Evolutionary conservation across 2,113 vertebrate species (phyloP).

Genomic region (Lota lota): DNA sequence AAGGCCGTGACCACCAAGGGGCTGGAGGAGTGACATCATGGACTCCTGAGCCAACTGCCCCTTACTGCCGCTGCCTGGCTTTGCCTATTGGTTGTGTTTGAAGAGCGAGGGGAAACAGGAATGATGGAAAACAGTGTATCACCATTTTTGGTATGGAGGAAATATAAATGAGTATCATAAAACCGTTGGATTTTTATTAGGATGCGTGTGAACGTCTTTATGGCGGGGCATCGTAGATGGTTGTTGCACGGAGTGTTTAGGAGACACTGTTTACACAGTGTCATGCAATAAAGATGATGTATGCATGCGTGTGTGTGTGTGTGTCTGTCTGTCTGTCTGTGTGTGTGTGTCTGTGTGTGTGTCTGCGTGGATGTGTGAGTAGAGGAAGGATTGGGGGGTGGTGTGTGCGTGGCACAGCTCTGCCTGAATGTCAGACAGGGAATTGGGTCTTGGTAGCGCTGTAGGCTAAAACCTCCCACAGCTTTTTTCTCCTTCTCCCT

Average conservation of each 20-base stretch:
- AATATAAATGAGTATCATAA: conserved; percentile 35
- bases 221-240: conserved; percentile 13
- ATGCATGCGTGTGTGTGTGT: conserved; percentile 27
- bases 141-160: conserved; percentile 38
- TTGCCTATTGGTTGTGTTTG: conserved; percentile 66
- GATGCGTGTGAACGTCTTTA: conserved; percentile 16
- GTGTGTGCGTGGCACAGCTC: conserved; percentile 40
- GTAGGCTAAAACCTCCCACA: conserved; percentile 50
- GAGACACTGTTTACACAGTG: conserved; percentile 10
- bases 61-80: conserved; percentile 70
- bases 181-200: not conserved
- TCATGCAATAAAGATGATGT: conserved; percentile 43
- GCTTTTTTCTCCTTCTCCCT: conserved; percentile 12
- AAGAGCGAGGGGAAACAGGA: conserved; percentile 41
- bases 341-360: conserved; percentile 37
- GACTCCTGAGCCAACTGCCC: conserved; percentile 70
- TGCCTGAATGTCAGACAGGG: conserved; percentile 54
- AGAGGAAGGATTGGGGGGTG: conserved; percentile 21
- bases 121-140: conserved; percentile 50
- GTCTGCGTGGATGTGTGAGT: conserved; percentile 37
- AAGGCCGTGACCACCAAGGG: conserved; percentile 63
- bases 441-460: conserved; percentile 61
- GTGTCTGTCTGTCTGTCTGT: not conserved
- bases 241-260: conserved; percentile 21
- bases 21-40: conserved; percentile 73